phyloP scores from a whole-genome alignment of 2,113 vertebrate genomes.

The Microtus oregoni region DNA sequence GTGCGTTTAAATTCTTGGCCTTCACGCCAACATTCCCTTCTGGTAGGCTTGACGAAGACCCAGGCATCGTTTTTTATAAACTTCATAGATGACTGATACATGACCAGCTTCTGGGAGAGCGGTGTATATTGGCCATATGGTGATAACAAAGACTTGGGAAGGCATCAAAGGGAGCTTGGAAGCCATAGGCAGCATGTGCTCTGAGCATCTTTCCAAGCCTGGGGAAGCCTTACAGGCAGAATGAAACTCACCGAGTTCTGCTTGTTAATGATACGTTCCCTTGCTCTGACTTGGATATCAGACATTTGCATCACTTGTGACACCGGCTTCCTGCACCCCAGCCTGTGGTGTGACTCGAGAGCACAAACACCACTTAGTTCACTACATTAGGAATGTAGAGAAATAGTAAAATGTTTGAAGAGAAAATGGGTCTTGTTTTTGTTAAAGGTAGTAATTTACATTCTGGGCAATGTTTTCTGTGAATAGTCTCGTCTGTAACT shows the following conservation, averaged over 20 bases:
- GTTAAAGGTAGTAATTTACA: not conserved
- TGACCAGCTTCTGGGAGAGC: not conserved
- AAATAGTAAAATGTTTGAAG: not conserved
- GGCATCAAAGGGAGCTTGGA: not conserved
- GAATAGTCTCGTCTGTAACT: not conserved
- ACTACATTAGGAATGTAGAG: not conserved
- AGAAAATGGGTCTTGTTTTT: conserved; percentile 11
- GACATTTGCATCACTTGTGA: not conserved
- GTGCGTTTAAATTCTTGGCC: not conserved
- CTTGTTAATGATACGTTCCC: not conserved
- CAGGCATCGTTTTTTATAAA: not conserved
- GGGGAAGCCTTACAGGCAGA: not conserved
- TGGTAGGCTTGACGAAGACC: not conserved
- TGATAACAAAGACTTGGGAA: not conserved
- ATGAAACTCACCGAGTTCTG: not conserved
- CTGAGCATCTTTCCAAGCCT: not conserved
- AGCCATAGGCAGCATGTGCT: not conserved
- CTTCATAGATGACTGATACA: not conserved
- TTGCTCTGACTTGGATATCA: not conserved
- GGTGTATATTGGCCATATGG: not conserved
- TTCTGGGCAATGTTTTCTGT: conserved; percentile 1
- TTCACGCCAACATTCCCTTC: not conserved
- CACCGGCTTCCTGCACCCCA: not conserved
- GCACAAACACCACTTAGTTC: not conserved
- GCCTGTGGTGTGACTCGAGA: not conserved